Conservation (phyloP, 2,113 vertebrate species). For the Leptobrachium leishanense region DNA sequence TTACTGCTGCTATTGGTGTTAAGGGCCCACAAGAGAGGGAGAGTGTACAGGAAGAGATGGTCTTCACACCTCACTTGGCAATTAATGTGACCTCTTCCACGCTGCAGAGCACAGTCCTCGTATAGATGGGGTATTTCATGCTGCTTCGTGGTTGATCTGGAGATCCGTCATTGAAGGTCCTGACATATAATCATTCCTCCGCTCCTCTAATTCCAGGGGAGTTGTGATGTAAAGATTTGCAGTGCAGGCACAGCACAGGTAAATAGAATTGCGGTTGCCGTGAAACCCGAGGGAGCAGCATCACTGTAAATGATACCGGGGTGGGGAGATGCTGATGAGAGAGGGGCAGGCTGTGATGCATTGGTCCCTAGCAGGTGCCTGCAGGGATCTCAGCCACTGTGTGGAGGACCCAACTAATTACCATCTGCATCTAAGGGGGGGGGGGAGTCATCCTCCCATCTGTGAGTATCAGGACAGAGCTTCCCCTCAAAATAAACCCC, state of each 20-base stretch:
- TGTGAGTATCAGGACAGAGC: constrained; percentile 49
- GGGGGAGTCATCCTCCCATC: constrained; percentile 47
- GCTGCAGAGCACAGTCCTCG: no score
- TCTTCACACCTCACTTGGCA: no score
- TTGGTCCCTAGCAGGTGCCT: constrained; percentile 41
- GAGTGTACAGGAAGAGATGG: no score
- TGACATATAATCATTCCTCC: neutral
- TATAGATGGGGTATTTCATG: no score
- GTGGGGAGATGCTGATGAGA: neutral
- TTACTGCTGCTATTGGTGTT: no score
- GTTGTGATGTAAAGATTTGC: neutral
- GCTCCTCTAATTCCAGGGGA: no score
- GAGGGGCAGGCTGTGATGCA: neutral
- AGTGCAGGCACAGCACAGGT: neutral
- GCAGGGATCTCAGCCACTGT: constrained; percentile 17
- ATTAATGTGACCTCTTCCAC: no score
- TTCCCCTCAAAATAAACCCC: constrained; percentile 35
- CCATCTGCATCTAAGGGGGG: constrained; percentile 56
- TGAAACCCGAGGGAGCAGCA: neutral
- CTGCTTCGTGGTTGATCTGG: no score
- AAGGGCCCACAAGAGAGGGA: no score
- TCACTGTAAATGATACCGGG: neutral
- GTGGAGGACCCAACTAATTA: constrained; percentile 50
- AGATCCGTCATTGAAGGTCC: neutral
- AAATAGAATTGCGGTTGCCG: constrained; percentile 2